Conservation (phyloP, 2,888 invertebrate species). For the Calephelis perditalis region DNA sequence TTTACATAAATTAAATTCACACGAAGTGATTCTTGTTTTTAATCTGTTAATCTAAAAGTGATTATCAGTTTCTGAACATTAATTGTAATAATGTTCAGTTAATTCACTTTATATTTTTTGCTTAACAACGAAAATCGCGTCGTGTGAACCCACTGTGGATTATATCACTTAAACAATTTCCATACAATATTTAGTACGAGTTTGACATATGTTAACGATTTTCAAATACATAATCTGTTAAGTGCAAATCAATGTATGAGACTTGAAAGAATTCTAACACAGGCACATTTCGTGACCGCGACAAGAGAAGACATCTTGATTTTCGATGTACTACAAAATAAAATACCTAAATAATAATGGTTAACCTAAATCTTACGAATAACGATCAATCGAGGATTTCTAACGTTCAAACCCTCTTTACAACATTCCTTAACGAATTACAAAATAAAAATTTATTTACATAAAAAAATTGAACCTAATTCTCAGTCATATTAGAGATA, state of each 20-base stretch:
- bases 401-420: conserved; percentile 21
- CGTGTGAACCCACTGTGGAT: conserved; percentile 9
- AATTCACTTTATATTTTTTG: no score
- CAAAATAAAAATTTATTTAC: conserved; percentile 58
- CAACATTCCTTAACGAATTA: conserved; percentile 27
- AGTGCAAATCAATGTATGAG: no score
- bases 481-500: conserved; percentile 69
- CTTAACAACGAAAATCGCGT: no score
- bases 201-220: no score
- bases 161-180: neutral
- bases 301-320: conserved; percentile 8
- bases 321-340: conserved; percentile 17
- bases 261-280: neutral
- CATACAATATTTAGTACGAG: conserved; percentile 13
- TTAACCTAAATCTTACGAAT: conserved; percentile 37
- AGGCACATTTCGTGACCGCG: conserved; percentile 13
- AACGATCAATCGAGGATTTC: conserved; percentile 38
- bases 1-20: no score
- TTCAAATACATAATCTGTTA: no score
- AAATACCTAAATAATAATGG: conserved; percentile 17
- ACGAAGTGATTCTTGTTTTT: no score
- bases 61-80: no score
- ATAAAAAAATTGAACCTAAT: conserved; percentile 67
- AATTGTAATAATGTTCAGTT: no score
- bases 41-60: no score